Evolutionary conservation across 2,797 vertebrate species (phyloP), one percentile per base, ranked within the genome.

Genomic region (Limosa lapponica): DNA sequence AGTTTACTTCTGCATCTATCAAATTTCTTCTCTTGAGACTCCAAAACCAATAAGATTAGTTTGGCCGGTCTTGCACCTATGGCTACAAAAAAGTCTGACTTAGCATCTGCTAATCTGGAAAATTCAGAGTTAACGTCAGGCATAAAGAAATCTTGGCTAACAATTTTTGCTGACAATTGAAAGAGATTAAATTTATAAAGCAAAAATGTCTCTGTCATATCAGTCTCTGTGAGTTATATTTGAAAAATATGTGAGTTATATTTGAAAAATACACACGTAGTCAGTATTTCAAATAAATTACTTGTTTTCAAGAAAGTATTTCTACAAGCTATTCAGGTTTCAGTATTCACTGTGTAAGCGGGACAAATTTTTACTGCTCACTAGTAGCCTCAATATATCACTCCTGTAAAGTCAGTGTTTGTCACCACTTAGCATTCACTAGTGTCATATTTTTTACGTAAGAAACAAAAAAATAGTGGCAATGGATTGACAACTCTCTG

Each of bases 1-100:
- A 97, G 95, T 91, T 97, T 97, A 95, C 65, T 96, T 95, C 64
- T 96, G 57, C 81, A 44, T 94, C 82, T 97, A 93, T 97, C 75
- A 61, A 81, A 58, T 98, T 97, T 97, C 92, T 94, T 91, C 94
- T 97, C 90, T 36, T 37, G 83, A 96, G 97, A 97, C 79, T 91
- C 49, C 52, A 96, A 95, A 97, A 51, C 17, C 82, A 97, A 90
- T 95, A 96, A 95, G 97, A 95, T 95, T 94, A 97, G 55, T 79
- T 58, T 87, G 54, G 93, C 75, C 3, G 12, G 34, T 86, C 82
- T 90, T 96, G 79, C 27, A 93, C 84, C 58, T 92, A 75, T 77
- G 37, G 28, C 30, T 91, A 83, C 34, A 93, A 89, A 78, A 96
- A 93, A 89, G 87, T 66, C 67, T 94, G 59, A 96, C 34, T 94